Evolutionary conservation across 37 sponge, comb jelly and placozoan genomes (phyloP).

Genomic region (Beroe ovata): DNA sequence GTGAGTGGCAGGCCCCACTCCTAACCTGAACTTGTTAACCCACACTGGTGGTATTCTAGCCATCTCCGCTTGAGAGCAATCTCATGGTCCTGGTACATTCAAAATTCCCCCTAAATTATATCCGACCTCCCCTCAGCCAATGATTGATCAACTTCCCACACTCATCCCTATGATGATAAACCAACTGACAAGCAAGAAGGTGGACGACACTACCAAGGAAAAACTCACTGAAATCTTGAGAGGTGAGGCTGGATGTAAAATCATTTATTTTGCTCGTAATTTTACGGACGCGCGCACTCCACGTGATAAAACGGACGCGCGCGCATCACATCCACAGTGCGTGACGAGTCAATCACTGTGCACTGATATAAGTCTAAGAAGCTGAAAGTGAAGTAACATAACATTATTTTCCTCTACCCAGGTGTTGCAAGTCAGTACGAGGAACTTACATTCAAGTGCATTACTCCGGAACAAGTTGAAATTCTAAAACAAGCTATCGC

Average conservation of each 20-base stretch:
- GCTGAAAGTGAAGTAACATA: background rate
- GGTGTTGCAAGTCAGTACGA: background rate
- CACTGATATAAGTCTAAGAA: background rate
- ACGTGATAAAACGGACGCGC: too few relatives aligned
- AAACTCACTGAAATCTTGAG: slow-evolving; percentile 39
- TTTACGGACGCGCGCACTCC: too few relatives aligned
- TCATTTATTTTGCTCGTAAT: too few relatives aligned
- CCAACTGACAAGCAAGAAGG: slow-evolving; percentile 51
- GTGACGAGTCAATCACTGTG: too few relatives aligned
- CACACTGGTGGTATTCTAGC: too few relatives aligned
- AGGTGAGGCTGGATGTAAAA: background rate
- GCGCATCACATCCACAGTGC: too few relatives aligned
- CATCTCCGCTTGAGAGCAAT: too few relatives aligned
- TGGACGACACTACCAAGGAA: slow-evolving; percentile 8
- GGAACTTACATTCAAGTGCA: slow-evolving; percentile 1
- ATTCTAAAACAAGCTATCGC: slow-evolving; percentile 19
- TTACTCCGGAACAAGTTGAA: slow-evolving; percentile 8
- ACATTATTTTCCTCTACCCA: too few relatives aligned
- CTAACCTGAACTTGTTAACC: too few relatives aligned
- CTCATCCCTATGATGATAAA: slow-evolving; percentile 13
- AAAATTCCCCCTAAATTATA: too few relatives aligned
- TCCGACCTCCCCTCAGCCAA: background rate
- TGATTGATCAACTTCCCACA: background rate
- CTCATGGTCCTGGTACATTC: too few relatives aligned
- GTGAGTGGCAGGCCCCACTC: too few relatives aligned